These are phyloP conservation scores for Vombatus ursinus DNA, from an alignment of 2,113 vertebrate species.

Conservation along the genomic window DNA sequence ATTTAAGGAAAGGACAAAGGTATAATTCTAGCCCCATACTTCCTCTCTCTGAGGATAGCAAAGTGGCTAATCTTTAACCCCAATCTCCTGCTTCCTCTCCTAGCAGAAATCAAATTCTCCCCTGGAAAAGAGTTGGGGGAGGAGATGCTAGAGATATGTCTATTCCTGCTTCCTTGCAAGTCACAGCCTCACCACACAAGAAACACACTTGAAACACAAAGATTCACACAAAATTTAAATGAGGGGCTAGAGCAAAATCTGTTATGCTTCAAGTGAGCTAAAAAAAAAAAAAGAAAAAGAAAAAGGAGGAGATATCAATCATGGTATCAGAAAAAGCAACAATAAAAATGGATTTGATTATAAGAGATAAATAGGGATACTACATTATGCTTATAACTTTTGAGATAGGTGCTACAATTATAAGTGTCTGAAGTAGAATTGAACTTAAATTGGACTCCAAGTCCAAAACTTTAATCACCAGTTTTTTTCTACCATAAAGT, in stretches of 20 bases:
- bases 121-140: background rate
- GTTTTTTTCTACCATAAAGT: background rate
- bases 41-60: background rate
- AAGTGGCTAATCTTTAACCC: background rate
- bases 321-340: background rate
- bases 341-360: background rate
- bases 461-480: background rate
- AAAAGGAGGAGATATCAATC: background rate
- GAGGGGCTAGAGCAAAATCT: background rate
- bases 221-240: background rate
- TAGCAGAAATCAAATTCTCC: background rate
- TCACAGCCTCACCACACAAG: background rate
- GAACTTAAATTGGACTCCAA: background rate
- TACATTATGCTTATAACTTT: background rate
- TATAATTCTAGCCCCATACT: background rate
- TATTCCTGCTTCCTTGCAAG: background rate
- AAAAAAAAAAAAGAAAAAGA: background rate
- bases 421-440: background rate
- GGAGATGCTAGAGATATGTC: background rate
- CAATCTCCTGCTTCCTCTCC: background rate
- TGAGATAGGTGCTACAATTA: background rate
- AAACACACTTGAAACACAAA: background rate
- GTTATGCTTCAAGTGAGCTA: background rate
- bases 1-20: background rate
- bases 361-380: background rate